Conservation (phyloP, 2,888 invertebrate species). For the Drosophila kuntzei region DNA sequence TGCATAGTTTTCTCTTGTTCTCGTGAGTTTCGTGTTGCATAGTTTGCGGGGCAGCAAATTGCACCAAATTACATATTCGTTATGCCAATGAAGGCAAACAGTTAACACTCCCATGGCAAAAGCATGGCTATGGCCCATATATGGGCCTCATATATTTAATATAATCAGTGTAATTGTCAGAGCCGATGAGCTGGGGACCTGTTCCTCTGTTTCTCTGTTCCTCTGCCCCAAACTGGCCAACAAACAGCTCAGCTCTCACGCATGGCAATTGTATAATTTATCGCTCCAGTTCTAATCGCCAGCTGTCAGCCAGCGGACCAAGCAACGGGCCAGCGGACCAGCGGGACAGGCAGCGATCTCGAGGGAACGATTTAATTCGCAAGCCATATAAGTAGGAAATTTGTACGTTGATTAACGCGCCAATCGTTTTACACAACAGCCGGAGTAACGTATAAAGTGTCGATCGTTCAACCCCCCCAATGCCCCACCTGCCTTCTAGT, state of each 20-base stretch:
- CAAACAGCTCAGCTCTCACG: slow-evolving; percentile 63
- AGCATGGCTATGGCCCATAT: slow-evolving; percentile 57
- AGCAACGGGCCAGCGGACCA: neutral
- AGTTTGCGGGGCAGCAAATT: slow-evolving; percentile 69
- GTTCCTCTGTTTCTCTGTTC: slow-evolving; percentile 34
- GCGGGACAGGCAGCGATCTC: slow-evolving; percentile 72
- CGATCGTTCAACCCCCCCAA: slow-evolving; percentile 38
- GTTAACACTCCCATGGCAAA: slow-evolving; percentile 69
- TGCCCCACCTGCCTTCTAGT: too few relatives aligned
- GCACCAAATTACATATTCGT: slow-evolving; percentile 59
- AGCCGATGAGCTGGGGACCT: slow-evolving; percentile 69
- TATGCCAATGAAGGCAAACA: slow-evolving; percentile 40
- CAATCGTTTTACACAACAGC: slow-evolving; percentile 79
- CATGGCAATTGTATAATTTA: slow-evolving; percentile 82
- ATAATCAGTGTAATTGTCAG: slow-evolving; percentile 82
- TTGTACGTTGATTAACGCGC: slow-evolving; percentile 83
- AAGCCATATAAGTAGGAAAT: slow-evolving; percentile 81
- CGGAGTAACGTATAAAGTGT: slow-evolving; percentile 67
- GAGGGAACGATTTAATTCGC: slow-evolving; percentile 84
- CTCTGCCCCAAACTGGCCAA: slow-evolving; percentile 16
- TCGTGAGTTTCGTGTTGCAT: slow-evolving; percentile 36
- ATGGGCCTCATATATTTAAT: slow-evolving; percentile 78
- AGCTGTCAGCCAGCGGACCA: slow-evolving; percentile 73
- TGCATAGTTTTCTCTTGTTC: slow-evolving; percentile 58
- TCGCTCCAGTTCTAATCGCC: slow-evolving; percentile 82